Percentiles rank a stretch among this genome's conserved stretches.
phyloP scores from a whole-genome alignment of 2,797 vertebrate species.

The Dicrostonyx torquatus region DNA sequence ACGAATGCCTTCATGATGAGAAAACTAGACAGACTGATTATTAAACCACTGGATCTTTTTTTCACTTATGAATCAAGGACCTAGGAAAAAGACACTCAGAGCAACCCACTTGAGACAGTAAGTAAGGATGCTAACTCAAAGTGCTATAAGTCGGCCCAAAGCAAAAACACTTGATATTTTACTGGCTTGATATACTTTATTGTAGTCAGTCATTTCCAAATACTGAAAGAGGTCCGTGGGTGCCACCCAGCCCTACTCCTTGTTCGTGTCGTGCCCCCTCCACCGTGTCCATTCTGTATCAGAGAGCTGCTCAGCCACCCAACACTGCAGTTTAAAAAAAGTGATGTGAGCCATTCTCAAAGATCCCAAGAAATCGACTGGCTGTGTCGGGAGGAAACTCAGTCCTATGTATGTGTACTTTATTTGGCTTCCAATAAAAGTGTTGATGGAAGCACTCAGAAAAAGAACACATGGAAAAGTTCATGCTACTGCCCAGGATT shows the following conservation, averaged over 20 bases:
- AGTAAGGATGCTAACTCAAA: background rate
- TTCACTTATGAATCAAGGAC: conserved; percentile 25
- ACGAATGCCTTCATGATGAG: background rate
- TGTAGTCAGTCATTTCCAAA: conserved; percentile 25
- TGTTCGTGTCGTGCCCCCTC: fast-evolving
- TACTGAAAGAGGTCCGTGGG: background rate
- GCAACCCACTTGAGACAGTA: background rate
- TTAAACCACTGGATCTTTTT: background rate
- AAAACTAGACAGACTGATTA: background rate
- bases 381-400: background rate
- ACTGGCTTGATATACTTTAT: background rate
- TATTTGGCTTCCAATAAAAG: background rate
- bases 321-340: background rate
- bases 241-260: no score
- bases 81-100: background rate
- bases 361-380: background rate
- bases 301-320: background rate
- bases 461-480: background rate
- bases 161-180: conserved; percentile 28
- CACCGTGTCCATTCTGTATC: background rate
- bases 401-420: fast-evolving
- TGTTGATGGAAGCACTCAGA: background rate
- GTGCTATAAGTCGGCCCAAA: conserved; percentile 18
- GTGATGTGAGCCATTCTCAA: background rate
- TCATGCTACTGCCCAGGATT: background rate